Conservation (phyloP, 2,113 vertebrate species). For the Callorhinus ursinus region DNA sequence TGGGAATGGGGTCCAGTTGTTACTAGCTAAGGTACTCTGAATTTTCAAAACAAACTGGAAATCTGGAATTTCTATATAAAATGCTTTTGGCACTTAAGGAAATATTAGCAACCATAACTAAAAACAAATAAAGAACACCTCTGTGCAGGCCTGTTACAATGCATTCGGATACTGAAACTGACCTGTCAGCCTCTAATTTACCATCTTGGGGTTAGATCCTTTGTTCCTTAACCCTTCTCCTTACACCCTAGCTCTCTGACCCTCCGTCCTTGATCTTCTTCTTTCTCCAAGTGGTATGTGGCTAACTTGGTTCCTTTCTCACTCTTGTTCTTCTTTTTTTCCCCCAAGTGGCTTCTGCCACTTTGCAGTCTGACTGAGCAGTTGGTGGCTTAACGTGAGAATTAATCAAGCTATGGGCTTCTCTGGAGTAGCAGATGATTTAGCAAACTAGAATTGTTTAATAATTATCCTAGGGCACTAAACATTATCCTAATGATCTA, state of each 20-base stretch:
- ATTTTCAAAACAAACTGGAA: neutral
- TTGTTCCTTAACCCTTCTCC: neutral
- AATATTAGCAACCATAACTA: neutral
- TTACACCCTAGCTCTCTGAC: neutral
- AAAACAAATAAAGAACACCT: neutral
- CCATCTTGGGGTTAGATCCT: neutral
- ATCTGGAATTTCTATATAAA: neutral
- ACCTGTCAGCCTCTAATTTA: neutral
- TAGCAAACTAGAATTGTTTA: constrained; percentile 67
- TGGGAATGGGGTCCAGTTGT: neutral
- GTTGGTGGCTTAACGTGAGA: constrained; percentile 31
- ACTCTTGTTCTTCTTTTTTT: neutral
- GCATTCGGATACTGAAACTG: neutral
- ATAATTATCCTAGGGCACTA: constrained; percentile 72
- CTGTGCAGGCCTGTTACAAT: neutral
- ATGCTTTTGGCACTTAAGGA: neutral
- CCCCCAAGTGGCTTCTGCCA: neutral
- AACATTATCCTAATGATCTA: constrained; percentile 72
- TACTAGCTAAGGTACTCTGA: neutral
- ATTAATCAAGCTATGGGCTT: constrained; percentile 58
- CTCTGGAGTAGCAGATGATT: constrained; percentile 46
- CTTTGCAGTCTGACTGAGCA: constrained; percentile 13
- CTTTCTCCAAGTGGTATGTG: neutral
- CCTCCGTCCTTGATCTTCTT: neutral
- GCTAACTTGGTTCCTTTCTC: neutral